Evolutionary conservation across 2,797 vertebrate genomes (phyloP), one percentile per base, ranked within the genome.

Genomic region (Aplochiton taeniatus): DNA sequence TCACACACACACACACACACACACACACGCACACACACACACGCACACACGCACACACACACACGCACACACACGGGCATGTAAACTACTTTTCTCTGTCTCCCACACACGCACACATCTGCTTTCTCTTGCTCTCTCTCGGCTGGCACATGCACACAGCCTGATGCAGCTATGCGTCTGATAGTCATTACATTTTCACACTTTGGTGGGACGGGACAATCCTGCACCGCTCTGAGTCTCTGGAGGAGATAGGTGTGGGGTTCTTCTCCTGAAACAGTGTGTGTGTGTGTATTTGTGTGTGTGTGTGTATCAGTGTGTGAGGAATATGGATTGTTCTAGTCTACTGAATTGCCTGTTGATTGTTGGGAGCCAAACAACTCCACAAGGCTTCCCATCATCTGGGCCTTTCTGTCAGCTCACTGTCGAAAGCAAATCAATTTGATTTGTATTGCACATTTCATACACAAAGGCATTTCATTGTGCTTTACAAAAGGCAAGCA

Each of bases 111-210:
- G 5, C 31, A 53, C 19, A 53, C 51, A 53, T 6, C 51, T 53
- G 51, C 11, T 8, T 46, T n/a, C 41, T 9, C 31, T 47, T 46
- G 20, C 65, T 62, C 3, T 31, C 6, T 31, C 31, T 6, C 31
- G 31, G 31, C 31, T 6, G 2, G 31, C 31, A 81, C 74, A 84
- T 71, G 79, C 76, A 83, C 84, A 31, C 80, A 88, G 84, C 87
- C 87, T 81, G 49, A 78, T 58, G 66, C 73, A 54, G 72, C 55
- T 62, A 74, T 63, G 46, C 46, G 80, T 90, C 89, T 83, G 83
- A 87, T 83, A 73, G 82, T 90, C 88, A 90, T 91, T 91, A 91
- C 90, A 90, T 91, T 90, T 90, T 90, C 89, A 90, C 89, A 90
- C 88, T 88, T 75, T 4, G 51, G 83, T 85, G 78, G 83, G 65